Evolutionary conservation across 2,888 invertebrate species (phyloP).

Genomic region (Agrochola circellaris): DNA sequence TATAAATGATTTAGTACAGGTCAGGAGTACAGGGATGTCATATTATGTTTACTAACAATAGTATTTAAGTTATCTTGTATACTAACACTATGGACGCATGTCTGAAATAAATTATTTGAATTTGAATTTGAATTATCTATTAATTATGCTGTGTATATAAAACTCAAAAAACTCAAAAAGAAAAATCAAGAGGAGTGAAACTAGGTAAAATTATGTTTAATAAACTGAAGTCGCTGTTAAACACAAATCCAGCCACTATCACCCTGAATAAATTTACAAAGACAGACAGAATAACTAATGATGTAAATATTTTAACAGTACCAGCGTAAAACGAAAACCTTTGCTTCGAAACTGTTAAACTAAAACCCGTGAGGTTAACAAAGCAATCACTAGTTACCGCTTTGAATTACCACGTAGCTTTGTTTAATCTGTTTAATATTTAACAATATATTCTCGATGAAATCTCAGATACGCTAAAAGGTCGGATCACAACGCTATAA

Average conservation of each 20-base stretch:
- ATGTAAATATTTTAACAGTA: constrained; percentile 55
- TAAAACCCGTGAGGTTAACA: constrained; percentile 41
- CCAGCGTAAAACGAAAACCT: constrained; percentile 36
- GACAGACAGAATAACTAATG: constrained; percentile 50
- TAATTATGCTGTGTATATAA: neutral
- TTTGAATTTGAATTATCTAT: too few relatives aligned
- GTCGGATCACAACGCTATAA: constrained; percentile 54
- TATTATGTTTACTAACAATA: too few relatives aligned
- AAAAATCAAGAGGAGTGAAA: neutral
- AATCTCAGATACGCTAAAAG: constrained; percentile 54
- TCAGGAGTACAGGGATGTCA: too few relatives aligned
- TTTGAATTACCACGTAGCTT: constrained; percentile 57
- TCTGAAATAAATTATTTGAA: too few relatives aligned
- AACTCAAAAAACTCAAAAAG: too few relatives aligned
- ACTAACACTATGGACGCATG: too few relatives aligned
- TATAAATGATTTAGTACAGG: too few relatives aligned
- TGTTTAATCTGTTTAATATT: constrained; percentile 58
- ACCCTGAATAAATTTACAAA: constrained; percentile 39
- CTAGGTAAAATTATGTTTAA: constrained; percentile 7
- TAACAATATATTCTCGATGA: constrained; percentile 50
- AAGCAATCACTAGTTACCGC: constrained; percentile 47
- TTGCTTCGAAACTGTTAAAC: constrained; percentile 38
- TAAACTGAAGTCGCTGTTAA: constrained; percentile 19
- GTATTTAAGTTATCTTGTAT: too few relatives aligned
- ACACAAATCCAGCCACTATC: constrained; percentile 38